Base-by-base conservation (phyloP, 2,888 invertebrate species). In the Anticlea derivata region DNA sequence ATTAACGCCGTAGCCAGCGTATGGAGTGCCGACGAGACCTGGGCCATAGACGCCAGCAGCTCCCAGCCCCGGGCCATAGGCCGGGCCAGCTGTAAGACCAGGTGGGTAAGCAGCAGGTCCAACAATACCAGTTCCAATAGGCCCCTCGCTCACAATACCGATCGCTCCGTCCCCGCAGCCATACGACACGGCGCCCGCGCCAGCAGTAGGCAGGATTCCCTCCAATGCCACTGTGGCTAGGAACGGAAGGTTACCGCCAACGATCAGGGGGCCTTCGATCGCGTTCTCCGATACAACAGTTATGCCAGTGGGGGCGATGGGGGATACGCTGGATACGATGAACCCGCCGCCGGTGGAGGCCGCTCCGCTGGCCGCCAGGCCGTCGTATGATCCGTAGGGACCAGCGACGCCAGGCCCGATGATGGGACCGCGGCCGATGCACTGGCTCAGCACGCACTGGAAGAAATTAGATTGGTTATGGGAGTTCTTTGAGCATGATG, bases 211-310 rank as follows among this genome's bases (percentile, higher is more conserved):
- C 26, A 82, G 51, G 5, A 56, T 59, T 1, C 80, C 80, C 26
- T 75, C 72, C 30, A 83, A 50, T 2, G 56, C 73, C 0, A 76
- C 79, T 2, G 80, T 70, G 3, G 78, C 78, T 0, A 77, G 52
- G 62, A 83, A 78, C 1, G 80, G 83, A 12, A 83, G 50, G 26
- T 79, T 69, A 33, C 83, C 83, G 12, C 63, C 61, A 0, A 77
- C 66, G 0, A 63, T 53, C 4, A 83, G 45, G 13, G 66, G 43
- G 6, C 82, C 82, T 58, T 80, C 79, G 22, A 73, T 72, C 0
- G 61, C 61, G 41, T 82, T 82, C 26, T 80, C 80, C 17, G 82
- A 78, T 0, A 65, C 50, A 5, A 82, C 66, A 0, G 70, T 62
- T 2, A 82, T 65, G 1, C 82, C 81, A n/a, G 64, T 61, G 5